Percentiles rank a stretch among this genome's conserved stretches.
Evolutionary conservation across 2,797 vertebrate species (phyloP).

Genomic region (Hipposideros larvatus): DNA sequence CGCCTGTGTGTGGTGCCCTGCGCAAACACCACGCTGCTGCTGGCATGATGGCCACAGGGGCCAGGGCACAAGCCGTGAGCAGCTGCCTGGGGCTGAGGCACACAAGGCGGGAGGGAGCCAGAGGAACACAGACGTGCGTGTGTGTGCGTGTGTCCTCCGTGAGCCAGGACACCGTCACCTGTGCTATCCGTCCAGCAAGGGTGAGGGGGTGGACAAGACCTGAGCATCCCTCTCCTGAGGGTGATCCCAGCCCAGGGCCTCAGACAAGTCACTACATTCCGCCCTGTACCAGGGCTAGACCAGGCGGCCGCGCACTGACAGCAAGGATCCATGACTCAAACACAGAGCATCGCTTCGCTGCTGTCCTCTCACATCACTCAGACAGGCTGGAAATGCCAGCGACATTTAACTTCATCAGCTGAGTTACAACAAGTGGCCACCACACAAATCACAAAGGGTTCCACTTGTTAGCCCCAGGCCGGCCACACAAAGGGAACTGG

Average conservation of each 20-base stretch:
- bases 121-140: background rate
- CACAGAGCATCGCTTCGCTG: background rate
- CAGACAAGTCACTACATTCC: no score
- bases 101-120: background rate
- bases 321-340: background rate
- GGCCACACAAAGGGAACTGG: background rate
- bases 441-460: background rate
- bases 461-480: background rate
- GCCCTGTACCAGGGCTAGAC: background rate
- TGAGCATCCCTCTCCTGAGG: no score
- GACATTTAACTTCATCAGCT: background rate
- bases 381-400: background rate
- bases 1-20: no score
- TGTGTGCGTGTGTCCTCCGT: background rate
- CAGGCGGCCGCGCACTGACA: accelerated
- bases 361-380: background rate
- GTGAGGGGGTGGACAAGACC: no score
- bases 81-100: background rate
- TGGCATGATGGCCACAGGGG: no score
- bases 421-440: background rate
- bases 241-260: no score
- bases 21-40: no score
- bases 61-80: background rate
- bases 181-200: background rate
- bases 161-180: background rate